A percentile compares a stretch with the other conserved stretches of the same genome.
Conservation (phyloP, 2,113 vertebrate genomes). For the Malurus cyaneus region DNA sequence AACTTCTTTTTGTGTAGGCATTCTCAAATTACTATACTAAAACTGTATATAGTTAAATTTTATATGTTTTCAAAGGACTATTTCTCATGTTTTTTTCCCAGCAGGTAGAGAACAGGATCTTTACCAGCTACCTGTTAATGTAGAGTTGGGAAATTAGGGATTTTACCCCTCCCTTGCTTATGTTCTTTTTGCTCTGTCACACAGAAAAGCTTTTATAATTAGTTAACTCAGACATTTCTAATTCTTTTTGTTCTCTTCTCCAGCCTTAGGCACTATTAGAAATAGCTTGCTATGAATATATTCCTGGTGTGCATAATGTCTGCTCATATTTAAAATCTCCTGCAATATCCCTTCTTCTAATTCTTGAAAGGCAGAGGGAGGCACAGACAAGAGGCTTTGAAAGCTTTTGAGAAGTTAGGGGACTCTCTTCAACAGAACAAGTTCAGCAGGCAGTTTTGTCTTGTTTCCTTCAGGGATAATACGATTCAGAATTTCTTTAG, state of each 20-base stretch:
- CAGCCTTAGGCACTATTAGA: conserved; percentile 52
- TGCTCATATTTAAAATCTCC: conserved; percentile 28
- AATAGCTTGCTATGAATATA: conserved; percentile 45
- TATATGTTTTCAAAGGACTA: neutral
- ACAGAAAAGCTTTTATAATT: conserved; percentile 27
- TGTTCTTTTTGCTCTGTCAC: neutral
- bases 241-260: conserved; percentile 56
- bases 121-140: neutral
- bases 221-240: conserved; percentile 44
- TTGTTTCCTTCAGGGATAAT: neutral
- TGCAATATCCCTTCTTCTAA: neutral
- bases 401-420: neutral
- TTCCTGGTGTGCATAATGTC: conserved; percentile 22
- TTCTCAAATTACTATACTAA: neutral
- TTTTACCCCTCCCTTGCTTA: conserved; percentile 6
- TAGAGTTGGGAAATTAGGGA: neutral
- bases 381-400: neutral
- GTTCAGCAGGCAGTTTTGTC: neutral
- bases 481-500: neutral
- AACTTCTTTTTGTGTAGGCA: neutral
- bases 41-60: neutral
- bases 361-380: neutral
- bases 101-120: neutral
- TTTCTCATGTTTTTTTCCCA: neutral
- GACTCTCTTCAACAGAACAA: neutral